Percentiles rank a stretch among this genome's conserved stretches.
Conservation (phyloP, 2,113 vertebrate genomes). For the Axis porcinus region DNA sequence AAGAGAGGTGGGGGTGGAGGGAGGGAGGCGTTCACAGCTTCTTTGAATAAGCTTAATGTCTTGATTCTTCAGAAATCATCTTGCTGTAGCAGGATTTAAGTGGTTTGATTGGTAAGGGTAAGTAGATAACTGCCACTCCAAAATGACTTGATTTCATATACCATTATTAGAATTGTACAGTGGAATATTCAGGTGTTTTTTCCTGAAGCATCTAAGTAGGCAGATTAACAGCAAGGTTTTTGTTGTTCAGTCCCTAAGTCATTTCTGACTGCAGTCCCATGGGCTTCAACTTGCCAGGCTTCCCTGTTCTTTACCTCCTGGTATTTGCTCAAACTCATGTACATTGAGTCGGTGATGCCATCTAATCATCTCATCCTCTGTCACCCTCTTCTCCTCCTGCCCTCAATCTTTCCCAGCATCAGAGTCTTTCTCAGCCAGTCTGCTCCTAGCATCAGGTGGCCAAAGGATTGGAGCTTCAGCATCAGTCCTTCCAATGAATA, state of each 20-base stretch:
- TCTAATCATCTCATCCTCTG: neutral
- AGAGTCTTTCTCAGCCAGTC: neutral
- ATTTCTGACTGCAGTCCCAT: neutral
- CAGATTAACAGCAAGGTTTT: neutral
- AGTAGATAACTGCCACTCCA: neutral
- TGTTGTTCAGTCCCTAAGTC: neutral
- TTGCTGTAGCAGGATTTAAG: neutral
- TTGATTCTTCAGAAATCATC: neutral
- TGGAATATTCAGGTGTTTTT: neutral
- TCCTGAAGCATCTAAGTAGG: neutral
- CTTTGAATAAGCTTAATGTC: neutral
- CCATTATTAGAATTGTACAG: neutral
- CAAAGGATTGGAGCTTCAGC: neutral
- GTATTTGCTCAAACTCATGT: neutral
- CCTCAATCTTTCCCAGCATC: neutral
- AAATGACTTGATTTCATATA: neutral
- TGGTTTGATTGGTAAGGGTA: neutral
- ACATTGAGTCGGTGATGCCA: neutral
- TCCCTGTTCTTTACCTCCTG: neutral
- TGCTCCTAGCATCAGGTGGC: neutral
- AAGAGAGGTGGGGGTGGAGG: neutral
- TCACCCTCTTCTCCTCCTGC: neutral
- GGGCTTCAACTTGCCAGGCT: neutral
- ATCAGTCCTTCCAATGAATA: neutral
- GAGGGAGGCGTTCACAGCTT: neutral